These are phyloP conservation scores for Zaprionus taronus DNA, from an alignment of 1,140 invertebrate species.

Conservation along the genomic window DNA sequence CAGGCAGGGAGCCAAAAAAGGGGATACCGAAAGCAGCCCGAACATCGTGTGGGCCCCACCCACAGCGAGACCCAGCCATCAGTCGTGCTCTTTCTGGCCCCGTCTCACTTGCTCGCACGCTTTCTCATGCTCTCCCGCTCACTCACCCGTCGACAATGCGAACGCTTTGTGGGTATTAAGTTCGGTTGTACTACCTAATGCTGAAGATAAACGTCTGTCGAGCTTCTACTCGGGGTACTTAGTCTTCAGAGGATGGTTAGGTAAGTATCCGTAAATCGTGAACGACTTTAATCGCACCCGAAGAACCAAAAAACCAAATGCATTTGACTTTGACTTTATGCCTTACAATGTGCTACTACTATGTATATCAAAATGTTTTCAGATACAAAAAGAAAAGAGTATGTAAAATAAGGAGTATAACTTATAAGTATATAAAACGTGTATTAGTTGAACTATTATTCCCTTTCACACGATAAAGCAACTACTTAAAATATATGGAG, in stretches of 20 bases:
- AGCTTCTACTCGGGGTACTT: slow-evolving; percentile 36
- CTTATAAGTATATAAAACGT: background rate
- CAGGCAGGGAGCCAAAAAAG: slow-evolving; percentile 29
- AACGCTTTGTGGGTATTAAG: slow-evolving; percentile 78
- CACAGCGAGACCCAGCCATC: slow-evolving; percentile 32
- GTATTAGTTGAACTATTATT: background rate
- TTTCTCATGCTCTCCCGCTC: slow-evolving; percentile 7
- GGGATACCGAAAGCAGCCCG: slow-evolving; percentile 7
- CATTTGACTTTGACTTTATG: background rate
- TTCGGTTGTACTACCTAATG: slow-evolving; percentile 59
- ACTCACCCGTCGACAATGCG: slow-evolving; percentile 10
- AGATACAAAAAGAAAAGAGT: background rate
- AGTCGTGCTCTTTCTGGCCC: slow-evolving; percentile 16
- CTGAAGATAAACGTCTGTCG: slow-evolving; percentile 65
- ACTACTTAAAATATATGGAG: too few relatives aligned
- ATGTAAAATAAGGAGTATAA: background rate
- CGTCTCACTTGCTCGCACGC: slow-evolving; percentile 30
- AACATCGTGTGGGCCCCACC: slow-evolving; percentile 24
- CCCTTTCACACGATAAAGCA: too few relatives aligned
- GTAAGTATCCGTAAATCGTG: background rate
- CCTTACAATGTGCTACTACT: background rate
- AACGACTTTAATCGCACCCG: slow-evolving; percentile 4
- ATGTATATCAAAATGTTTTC: background rate
- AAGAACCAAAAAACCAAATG: background rate
- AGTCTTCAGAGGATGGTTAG: slow-evolving; percentile 20